Conservation (phyloP, 2,797 vertebrate genomes). For the Microctenopoma lineatum region DNA sequence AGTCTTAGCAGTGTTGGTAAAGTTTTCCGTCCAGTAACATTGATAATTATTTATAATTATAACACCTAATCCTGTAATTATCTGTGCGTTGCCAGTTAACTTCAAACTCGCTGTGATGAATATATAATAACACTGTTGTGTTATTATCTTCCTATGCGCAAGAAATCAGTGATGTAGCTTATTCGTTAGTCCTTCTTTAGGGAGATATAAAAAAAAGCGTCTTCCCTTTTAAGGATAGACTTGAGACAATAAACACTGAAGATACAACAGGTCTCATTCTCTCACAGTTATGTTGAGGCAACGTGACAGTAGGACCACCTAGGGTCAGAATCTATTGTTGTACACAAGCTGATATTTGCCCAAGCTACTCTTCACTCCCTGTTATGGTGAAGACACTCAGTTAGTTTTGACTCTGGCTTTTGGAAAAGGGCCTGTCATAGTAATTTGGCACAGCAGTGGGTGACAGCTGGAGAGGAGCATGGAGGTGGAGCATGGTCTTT, state of each 20-base stretch:
- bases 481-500: conserved; percentile 46
- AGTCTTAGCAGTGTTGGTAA: conserved; percentile 12
- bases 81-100: conserved; percentile 16
- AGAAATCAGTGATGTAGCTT: conserved; percentile 14
- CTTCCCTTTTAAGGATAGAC: conserved; percentile 40
- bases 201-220: conserved; percentile 9
- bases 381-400: conserved; percentile 24
- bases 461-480: conserved; percentile 48
- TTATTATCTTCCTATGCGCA: background rate
- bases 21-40: conserved; percentile 5
- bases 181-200: conserved; percentile 17
- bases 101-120: conserved; percentile 13
- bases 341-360: conserved; percentile 34
- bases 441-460: conserved; percentile 58
- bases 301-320: conserved; percentile 27
- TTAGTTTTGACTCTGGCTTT: conserved; percentile 32
- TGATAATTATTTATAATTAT: conserved; percentile 27
- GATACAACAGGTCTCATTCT: conserved; percentile 16
- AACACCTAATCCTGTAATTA: conserved; percentile 8
- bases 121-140: conserved; percentile 19
- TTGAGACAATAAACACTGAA: conserved; percentile 12
- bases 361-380: conserved; percentile 23
- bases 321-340: conserved; percentile 42
- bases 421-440: conserved; percentile 32
- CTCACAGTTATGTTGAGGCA: conserved; percentile 12